These are phyloP conservation scores for Aspidoscelis tigris DNA, from an alignment of 2,113 vertebrate species.

Conservation along the genomic window DNA sequence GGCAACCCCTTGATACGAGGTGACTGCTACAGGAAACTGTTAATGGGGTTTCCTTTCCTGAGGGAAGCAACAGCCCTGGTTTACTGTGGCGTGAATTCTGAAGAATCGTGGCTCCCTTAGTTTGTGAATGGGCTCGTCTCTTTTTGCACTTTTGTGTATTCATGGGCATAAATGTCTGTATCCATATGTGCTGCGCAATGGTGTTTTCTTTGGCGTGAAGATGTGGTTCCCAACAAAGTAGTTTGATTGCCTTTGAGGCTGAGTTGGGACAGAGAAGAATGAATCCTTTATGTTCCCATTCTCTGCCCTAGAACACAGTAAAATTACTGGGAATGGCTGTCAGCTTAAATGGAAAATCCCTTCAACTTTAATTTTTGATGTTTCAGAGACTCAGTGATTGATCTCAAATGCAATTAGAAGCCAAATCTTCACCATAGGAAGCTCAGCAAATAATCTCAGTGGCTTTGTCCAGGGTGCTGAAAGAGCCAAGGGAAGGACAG, in stretches of 20 bases:
- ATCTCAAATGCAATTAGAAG: conserved; percentile 62
- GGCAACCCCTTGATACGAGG: background rate
- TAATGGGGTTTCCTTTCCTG: background rate
- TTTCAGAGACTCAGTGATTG: conserved; percentile 42
- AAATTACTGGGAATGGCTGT: conserved; percentile 32
- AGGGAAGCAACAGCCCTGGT: background rate
- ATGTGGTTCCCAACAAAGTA: background rate
- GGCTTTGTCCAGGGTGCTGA: conserved; percentile 12
- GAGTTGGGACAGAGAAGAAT: background rate
- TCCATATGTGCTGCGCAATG: too few species aligned
- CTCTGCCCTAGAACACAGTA: background rate
- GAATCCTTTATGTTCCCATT: background rate
- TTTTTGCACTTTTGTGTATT: too few species aligned
- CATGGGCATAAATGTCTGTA: background rate
- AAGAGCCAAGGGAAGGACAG: background rate
- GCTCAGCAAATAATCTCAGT: conserved; percentile 47
- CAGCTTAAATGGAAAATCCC: conserved; percentile 57
- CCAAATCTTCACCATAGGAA: conserved; percentile 36
- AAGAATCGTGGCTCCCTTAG: background rate
- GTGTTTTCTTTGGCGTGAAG: too few species aligned
- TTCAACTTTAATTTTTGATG: conserved; percentile 64
- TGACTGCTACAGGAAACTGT: background rate
- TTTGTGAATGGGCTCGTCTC: background rate
- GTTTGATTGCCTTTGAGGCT: background rate
- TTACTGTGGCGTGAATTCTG: background rate